A percentile compares a stretch with the other conserved stretches of the same genome.
Evolutionary conservation across 35 echinoderm and acorn worm species (phyloP).

Genomic region (Antedon bifida): DNA sequence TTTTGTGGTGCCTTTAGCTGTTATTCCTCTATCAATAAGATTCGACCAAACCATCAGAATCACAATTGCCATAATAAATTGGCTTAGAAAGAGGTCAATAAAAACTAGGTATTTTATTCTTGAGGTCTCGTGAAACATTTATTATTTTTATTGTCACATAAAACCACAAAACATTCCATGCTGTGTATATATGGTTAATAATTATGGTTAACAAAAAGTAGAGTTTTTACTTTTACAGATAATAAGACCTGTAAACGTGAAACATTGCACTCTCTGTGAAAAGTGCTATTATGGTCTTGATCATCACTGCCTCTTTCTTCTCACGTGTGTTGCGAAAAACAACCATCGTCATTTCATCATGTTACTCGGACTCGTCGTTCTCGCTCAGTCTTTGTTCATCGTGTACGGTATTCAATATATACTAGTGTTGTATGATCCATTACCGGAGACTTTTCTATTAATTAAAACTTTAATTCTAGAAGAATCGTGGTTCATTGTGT

Average conservation of each 20-base stretch:
- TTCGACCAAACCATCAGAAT: too few species aligned
- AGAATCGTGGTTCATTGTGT: slow-evolving; percentile 37
- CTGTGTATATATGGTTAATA: neutral
- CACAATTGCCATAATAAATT: too few species aligned
- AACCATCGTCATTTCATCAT: slow-evolving; percentile 73
- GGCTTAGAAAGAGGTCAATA: too few species aligned
- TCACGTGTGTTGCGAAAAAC: slow-evolving; percentile 62
- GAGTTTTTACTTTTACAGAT: slow-evolving; percentile 32
- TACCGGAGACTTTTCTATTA: neutral
- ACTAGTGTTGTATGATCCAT: neutral
- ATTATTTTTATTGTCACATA: too few species aligned
- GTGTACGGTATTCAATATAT: slow-evolving; percentile 17
- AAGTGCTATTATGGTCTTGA: slow-evolving; percentile 49
- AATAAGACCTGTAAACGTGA: slow-evolving; percentile 21
- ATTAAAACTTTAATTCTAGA: slow-evolving; percentile 5
- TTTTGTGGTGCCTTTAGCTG: too few species aligned
- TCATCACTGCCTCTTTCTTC: slow-evolving; percentile 86
- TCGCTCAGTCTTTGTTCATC: slow-evolving; percentile 40
- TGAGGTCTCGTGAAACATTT: too few species aligned
- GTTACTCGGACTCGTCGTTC: slow-evolving; percentile 22
- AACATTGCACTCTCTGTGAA: slow-evolving; percentile 84
- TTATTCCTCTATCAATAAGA: too few species aligned
- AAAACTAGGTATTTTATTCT: too few species aligned
- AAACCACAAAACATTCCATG: too few species aligned
- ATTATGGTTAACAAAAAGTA: slow-evolving; percentile 4